These are phyloP conservation scores for Lagorchestes hirsutus DNA, from an alignment of 2,797 vertebrate genomes.

Conservation along the genomic window DNA sequence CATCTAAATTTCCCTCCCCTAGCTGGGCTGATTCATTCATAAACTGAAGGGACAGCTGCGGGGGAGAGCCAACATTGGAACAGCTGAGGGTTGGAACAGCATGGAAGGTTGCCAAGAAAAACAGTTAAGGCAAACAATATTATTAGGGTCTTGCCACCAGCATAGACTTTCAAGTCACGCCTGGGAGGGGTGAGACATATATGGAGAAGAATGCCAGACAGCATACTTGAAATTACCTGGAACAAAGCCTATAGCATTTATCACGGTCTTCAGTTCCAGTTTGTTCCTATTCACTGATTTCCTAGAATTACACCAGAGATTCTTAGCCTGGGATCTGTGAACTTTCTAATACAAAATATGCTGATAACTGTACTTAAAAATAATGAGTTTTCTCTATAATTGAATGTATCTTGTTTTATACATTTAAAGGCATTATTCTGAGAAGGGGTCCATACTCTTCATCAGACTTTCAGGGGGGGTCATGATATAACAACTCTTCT, in stretches of 20 bases:
- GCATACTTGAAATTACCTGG: conserved; percentile 73
- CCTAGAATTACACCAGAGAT: neutral
- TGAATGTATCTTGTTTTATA: neutral
- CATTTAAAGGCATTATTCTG: neutral
- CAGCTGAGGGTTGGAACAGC: conserved; percentile 56
- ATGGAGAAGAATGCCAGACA: conserved; percentile 76
- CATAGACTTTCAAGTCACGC: conserved; percentile 66
- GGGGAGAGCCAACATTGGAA: conserved; percentile 72
- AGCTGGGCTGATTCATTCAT: conserved; percentile 68
- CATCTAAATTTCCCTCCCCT: conserved; percentile 68
- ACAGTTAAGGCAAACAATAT: conserved; percentile 75
- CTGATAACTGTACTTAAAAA: neutral
- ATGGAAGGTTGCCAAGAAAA: conserved; percentile 78
- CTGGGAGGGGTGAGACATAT: conserved; percentile 23
- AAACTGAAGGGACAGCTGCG: conserved; percentile 79
- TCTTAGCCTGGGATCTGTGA: neutral
- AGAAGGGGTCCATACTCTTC: neutral
- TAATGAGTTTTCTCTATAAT: neutral
- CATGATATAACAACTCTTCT: neutral
- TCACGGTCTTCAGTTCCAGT: neutral
- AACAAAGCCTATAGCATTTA: conserved; percentile 33
- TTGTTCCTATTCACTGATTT: neutral
- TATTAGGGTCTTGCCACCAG: conserved; percentile 77
- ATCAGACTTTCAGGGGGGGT: neutral
- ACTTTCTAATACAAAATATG: neutral